Conservation (phyloP, 2,113 vertebrate species). For the Leptobrachium leishanense region DNA sequence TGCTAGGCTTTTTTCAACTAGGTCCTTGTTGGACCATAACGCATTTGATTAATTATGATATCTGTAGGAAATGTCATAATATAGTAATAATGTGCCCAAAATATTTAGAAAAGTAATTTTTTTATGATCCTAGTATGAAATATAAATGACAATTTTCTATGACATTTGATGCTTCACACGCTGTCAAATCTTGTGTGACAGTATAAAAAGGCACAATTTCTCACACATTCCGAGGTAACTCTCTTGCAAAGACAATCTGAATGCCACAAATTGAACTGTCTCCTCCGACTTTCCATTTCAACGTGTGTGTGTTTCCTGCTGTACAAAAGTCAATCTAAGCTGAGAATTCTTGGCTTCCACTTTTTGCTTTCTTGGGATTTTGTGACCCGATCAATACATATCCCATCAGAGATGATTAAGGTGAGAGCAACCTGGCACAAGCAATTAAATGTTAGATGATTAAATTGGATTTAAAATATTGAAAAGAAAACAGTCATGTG, state of each 20-base stretch:
- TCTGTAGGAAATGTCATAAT: no score
- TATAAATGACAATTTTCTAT: no score
- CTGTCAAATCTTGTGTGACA: no score
- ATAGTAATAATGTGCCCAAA: no score
- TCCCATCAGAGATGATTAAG: conserved; percentile 48
- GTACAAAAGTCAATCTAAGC: neutral
- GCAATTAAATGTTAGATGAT: conserved; percentile 50
- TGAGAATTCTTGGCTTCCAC: conserved; percentile 35
- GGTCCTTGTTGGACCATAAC: no score
- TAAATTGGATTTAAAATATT: conserved; percentile 41
- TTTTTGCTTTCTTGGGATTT: conserved; percentile 21
- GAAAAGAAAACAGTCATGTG: conserved; percentile 21
- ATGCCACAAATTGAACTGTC: conserved; percentile 7
- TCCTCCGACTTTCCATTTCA: conserved; percentile 35
- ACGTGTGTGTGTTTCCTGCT: conserved; percentile 14
- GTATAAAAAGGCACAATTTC: neutral
- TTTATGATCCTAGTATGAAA: no score
- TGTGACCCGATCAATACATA: conserved; percentile 42
- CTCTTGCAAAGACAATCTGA: neutral
- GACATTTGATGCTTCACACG: no score
- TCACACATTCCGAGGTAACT: neutral
- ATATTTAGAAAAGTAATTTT: no score
- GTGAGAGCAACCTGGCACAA: conserved; percentile 45
- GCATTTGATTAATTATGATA: no score
- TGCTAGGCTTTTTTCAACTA: no score